Evolutionary conservation across 2,113 vertebrate genomes (phyloP).

Genomic region (Protobothrops flavoviridis): DNA sequence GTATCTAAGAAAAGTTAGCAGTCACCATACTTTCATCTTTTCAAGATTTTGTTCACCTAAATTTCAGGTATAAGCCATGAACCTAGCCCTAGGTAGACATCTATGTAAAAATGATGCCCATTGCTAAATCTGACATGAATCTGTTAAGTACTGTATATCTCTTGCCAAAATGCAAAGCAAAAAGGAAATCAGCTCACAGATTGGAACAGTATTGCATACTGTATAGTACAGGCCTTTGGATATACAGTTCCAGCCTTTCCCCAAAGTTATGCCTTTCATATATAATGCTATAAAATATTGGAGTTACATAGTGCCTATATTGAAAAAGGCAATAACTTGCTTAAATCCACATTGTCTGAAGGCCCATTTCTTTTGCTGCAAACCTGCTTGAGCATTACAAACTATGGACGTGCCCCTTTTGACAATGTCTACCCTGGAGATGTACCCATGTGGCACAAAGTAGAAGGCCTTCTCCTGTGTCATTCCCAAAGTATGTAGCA

Average conservation of each 20-base stretch:
- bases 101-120: neutral
- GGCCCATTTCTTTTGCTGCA: neutral
- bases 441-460: neutral
- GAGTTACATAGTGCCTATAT: neutral
- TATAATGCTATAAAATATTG: neutral
- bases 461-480: neutral
- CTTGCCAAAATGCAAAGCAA: neutral
- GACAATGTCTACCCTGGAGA: neutral
- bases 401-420: neutral
- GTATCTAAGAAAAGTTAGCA: neutral
- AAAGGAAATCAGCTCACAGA: neutral
- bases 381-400: neutral
- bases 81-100: neutral
- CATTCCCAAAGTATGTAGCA: neutral
- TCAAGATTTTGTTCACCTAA: neutral
- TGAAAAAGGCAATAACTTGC: neutral
- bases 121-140: neutral
- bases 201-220: neutral
- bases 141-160: neutral
- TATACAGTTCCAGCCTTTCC: neutral
- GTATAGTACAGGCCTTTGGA: neutral
- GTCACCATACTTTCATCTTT: neutral
- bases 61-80: neutral
- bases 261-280: neutral
- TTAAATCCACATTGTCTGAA: neutral